These are phyloP conservation scores for Himalopsyche tibetana DNA, from an alignment of 2,888 invertebrate genomes.

Conservation along the genomic window DNA sequence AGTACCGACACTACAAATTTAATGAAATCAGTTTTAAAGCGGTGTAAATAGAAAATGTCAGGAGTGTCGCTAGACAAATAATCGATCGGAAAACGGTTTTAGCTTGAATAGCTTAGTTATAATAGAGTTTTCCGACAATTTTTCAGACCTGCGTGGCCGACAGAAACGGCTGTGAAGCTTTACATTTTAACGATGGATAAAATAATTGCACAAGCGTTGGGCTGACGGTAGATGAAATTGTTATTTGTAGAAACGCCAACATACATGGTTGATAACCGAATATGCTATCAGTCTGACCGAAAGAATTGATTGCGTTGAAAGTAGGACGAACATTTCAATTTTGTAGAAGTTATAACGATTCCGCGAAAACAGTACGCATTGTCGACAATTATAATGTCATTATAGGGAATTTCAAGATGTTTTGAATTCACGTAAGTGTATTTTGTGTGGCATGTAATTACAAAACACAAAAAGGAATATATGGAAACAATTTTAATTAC, in stretches of 20 bases:
- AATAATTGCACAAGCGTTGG: not conserved
- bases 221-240: not conserved
- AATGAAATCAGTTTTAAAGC: not conserved
- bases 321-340: conserved; percentile 6
- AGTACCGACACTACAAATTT: no score
- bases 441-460: no score
- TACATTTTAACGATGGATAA: not conserved
- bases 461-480: no score
- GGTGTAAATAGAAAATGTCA: not conserved
- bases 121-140: conserved; percentile 24
- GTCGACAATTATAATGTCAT: not conserved
- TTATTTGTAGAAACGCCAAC: not conserved
- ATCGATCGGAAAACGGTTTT: no score
- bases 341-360: not conserved
- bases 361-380: not conserved
- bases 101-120: not conserved
- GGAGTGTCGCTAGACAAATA: no score
- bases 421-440: no score
- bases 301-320: not conserved
- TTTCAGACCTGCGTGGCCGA: not conserved
- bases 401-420: not conserved
- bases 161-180: not conserved
- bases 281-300: not conserved
- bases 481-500: no score
- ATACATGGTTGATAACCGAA: conserved; percentile 18